Conservation (phyloP, 2,888 invertebrate genomes). For the Isoperla grammatica region DNA sequence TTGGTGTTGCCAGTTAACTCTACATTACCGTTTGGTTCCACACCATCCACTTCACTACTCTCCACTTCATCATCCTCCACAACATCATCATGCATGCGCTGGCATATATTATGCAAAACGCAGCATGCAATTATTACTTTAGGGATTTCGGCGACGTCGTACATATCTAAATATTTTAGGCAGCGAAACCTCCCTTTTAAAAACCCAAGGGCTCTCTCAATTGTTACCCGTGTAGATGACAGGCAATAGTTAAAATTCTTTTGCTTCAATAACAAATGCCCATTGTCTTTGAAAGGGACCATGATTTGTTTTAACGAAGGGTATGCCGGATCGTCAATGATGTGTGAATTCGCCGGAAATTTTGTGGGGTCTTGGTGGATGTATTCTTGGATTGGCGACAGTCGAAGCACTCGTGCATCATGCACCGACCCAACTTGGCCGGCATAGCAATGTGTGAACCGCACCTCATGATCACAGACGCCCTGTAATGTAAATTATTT, state of each 20-base stretch:
- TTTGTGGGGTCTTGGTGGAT: constrained; percentile 24
- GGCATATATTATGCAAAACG: constrained; percentile 34
- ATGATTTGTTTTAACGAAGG: constrained; percentile 25
- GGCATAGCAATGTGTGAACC: constrained; percentile 31
- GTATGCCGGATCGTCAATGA: constrained; percentile 31
- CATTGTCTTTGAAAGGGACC: constrained; percentile 1
- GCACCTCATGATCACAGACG: constrained; percentile 31
- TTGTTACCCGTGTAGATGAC: constrained; percentile 27
- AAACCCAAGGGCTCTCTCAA: no score
- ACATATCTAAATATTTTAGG: constrained; percentile 30
- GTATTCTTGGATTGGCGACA: constrained; percentile 29
- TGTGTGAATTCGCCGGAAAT: constrained; percentile 29
- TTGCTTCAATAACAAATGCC: constrained; percentile 26
- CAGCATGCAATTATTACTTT: constrained; percentile 34
- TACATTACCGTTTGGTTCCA: no score
- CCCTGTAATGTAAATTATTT: constrained; percentile 23
- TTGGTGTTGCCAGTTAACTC: no score
- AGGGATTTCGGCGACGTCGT: constrained; percentile 32
- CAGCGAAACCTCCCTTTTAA: constrained; percentile 5
- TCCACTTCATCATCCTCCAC: no score
- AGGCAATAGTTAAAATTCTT: constrained; percentile 30
- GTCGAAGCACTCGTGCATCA: constrained; percentile 31
- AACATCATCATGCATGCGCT: no score
- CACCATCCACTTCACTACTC: no score
- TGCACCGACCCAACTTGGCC: constrained; percentile 33